Conservation (phyloP, 2,797 vertebrate species). For the Sebastes matsubarae region DNA sequence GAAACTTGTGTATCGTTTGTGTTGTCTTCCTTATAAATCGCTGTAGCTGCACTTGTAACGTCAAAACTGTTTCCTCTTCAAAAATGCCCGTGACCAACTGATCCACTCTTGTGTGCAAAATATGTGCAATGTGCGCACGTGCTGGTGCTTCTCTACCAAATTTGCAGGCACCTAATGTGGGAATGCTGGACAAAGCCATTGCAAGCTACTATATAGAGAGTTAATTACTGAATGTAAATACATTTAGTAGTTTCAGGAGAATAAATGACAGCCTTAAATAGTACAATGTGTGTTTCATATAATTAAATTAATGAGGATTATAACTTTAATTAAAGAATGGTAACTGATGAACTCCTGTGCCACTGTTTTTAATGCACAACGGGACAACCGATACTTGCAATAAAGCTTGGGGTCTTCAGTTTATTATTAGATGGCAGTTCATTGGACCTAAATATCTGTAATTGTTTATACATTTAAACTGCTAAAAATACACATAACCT, state of each 20-base stretch:
- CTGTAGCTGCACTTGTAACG: not conserved
- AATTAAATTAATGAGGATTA: not conserved
- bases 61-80: not conserved
- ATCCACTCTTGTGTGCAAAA: not conserved
- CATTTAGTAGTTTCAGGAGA: not conserved
- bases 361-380: not conserved
- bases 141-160: not conserved
- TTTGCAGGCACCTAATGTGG: not conserved
- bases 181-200: too few relatives aligned
- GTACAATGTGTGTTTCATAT: not conserved
- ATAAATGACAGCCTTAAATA: not conserved
- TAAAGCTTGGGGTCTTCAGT: not conserved
- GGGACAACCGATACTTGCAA: not conserved
- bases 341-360: not conserved
- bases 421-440: not conserved
- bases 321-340: not conserved
- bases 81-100: too few relatives aligned
- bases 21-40: not conserved
- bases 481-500: not conserved
- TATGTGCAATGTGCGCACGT: accelerated
- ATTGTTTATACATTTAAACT: not conserved
- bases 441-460: not conserved
- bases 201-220: too few relatives aligned
- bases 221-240: not conserved
- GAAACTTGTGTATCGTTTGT: too few relatives aligned